Evolutionary conservation across 2,888 invertebrate species (phyloP).

Genomic region (Nemoura dubitans): DNA sequence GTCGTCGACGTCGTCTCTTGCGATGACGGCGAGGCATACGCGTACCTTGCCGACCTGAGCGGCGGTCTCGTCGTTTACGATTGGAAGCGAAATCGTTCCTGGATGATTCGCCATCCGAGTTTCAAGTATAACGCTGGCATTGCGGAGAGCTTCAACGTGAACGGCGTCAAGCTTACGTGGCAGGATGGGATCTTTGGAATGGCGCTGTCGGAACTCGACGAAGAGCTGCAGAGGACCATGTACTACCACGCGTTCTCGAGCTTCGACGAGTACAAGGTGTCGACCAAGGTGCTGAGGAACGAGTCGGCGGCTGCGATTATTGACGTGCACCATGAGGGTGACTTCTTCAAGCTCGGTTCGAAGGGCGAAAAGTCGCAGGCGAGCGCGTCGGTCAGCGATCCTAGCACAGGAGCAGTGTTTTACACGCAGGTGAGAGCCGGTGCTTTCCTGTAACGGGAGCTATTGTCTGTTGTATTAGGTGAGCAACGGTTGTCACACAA

Average conservation of each 20-base stretch:
- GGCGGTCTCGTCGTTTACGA: constrained; percentile 84
- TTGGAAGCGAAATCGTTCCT: constrained; percentile 77
- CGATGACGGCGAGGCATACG: constrained; percentile 80
- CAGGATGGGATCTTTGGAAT: constrained; percentile 80
- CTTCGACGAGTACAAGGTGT: constrained; percentile 79
- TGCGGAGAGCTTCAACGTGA: constrained; percentile 78
- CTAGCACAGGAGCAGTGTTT: constrained; percentile 75
- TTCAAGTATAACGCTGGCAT: constrained; percentile 78
- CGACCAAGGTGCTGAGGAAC: constrained; percentile 74
- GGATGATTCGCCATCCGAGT: constrained; percentile 77
- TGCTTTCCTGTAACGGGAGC: not conserved
- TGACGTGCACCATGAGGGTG: constrained; percentile 64
- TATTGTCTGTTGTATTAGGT: no score
- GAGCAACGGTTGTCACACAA: not conserved
- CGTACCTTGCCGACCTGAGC: constrained; percentile 83
- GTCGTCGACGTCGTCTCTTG: constrained; percentile 76
- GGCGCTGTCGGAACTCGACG: constrained; percentile 70
- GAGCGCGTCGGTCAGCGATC: constrained; percentile 76
- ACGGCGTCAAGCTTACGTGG: constrained; percentile 76
- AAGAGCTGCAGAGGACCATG: constrained; percentile 70
- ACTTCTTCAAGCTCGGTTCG: constrained; percentile 73
- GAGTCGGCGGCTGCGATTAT: constrained; percentile 62
- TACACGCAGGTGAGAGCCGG: constrained; percentile 67
- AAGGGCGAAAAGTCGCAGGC: constrained; percentile 78
- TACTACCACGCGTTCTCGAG: constrained; percentile 85